Percentiles rank a stretch among this genome's conserved stretches.
Evolutionary conservation across 2,113 vertebrate genomes (phyloP).

Genomic region (Ictalurus punctatus): DNA sequence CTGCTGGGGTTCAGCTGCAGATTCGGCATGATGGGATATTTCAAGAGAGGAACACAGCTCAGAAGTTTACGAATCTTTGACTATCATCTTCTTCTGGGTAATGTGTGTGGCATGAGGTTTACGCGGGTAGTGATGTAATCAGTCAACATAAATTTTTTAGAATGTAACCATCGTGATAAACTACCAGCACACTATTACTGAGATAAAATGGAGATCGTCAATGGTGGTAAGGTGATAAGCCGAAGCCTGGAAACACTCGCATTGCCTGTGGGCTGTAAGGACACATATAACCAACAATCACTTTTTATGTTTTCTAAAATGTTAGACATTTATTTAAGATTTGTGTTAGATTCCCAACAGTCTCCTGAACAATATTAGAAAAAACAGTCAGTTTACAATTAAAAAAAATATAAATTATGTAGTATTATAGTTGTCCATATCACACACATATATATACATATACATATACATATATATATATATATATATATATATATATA

Average conservation of each 20-base stretch:
- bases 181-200: not conserved
- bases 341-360: not conserved
- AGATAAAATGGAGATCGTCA: not conserved
- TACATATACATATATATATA: too few species aligned
- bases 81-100: not conserved
- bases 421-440: too few species aligned
- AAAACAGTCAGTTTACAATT: too few species aligned
- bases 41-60: not conserved
- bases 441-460: too few species aligned
- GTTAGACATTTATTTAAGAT: not conserved
- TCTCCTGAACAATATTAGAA: too few species aligned
- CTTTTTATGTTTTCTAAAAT: too few species aligned
- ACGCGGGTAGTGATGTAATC: not conserved
- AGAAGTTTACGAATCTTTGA: not conserved
- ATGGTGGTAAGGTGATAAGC: not conserved
- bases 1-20: not conserved
- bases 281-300: too few species aligned
- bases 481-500: too few species aligned
- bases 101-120: not conserved
- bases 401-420: too few species aligned
- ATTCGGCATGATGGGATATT: not conserved
- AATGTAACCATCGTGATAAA: not conserved
- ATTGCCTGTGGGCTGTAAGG: too few species aligned
- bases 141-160: not conserved
- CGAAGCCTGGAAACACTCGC: not conserved